Percentiles rank a stretch among this genome's conserved stretches.
phyloP scores from a whole-genome alignment of 2,113 vertebrate genomes.

The Dasyprocta punctata region DNA sequence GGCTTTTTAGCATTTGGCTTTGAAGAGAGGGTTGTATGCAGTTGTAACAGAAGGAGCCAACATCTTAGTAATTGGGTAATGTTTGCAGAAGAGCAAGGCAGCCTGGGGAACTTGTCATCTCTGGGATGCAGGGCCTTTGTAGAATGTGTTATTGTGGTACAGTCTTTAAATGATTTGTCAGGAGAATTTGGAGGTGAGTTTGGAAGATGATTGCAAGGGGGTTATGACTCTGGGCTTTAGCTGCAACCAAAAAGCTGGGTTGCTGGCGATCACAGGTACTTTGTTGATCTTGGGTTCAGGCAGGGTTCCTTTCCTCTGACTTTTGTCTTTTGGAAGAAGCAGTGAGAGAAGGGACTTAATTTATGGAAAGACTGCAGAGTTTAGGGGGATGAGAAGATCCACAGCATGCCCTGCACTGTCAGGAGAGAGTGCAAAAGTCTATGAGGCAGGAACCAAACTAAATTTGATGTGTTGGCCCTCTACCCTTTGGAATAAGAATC shows the following conservation, averaged over 20 bases:
- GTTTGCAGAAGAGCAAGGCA: conserved; percentile 47
- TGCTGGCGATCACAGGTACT: rapidly evolving
- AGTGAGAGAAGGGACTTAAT: not conserved
- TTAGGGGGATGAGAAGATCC: not conserved
- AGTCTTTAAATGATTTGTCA: not conserved
- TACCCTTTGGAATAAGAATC: not conserved
- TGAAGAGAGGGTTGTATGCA: conserved; percentile 63
- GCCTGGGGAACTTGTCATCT: not conserved
- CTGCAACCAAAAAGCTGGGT: not conserved
- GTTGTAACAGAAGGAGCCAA: conserved; percentile 51
- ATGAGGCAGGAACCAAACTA: too few species aligned
- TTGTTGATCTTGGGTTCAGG: not conserved
- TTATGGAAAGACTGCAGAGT: not conserved
- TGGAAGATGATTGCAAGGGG: not conserved
- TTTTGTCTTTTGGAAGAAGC: not conserved
- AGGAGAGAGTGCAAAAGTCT: not conserved
- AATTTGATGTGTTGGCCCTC: not conserved
- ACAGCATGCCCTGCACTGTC: not conserved
- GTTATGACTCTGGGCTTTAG: not conserved
- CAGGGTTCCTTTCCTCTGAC: not conserved
- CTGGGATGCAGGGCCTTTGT: not conserved
- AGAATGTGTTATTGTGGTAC: not conserved
- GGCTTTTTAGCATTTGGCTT: conserved; percentile 70
- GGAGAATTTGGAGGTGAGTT: not conserved
- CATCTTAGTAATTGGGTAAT: conserved; percentile 55